Conservation (phyloP, 1,140 invertebrate species). For the Chionoecetes opilio region DNA sequence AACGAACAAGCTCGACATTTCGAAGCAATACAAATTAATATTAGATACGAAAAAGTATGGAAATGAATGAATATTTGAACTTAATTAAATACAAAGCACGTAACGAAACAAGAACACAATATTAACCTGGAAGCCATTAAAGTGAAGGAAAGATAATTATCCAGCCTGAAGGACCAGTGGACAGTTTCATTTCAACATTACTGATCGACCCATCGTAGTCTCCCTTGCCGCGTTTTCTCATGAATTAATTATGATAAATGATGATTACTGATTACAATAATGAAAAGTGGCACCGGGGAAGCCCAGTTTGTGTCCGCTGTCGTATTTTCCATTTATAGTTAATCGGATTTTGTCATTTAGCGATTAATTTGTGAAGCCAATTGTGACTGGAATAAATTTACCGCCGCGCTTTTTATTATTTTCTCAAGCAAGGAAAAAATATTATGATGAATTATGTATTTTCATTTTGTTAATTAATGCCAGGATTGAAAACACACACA, state of each 20-base stretch:
- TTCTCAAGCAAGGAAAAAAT: not conserved
- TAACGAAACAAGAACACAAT: too few relatives aligned
- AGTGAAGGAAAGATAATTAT: too few relatives aligned
- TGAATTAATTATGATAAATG: not conserved
- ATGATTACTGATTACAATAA: conserved; percentile 15
- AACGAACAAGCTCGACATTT: too few relatives aligned
- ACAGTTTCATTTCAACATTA: not conserved
- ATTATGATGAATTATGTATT: not conserved
- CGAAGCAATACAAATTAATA: too few relatives aligned
- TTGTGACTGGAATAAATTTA: not conserved
- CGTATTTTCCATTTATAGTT: conserved; percentile 12
- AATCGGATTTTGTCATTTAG: not conserved
- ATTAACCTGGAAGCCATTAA: too few relatives aligned
- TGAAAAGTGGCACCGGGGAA: not conserved
- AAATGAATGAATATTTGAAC: too few relatives aligned
- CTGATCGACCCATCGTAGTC: not conserved
- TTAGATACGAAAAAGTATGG: too few relatives aligned
- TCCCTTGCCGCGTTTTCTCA: conserved; percentile 4
- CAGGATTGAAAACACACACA: too few relatives aligned
- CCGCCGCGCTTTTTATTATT: not conserved
- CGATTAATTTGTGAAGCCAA: conserved; percentile 10
- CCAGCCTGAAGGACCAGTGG: too few relatives aligned
- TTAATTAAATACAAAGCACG: too few relatives aligned
- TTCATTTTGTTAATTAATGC: not conserved
- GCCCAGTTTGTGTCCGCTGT: not conserved